Evolutionary conservation across 1,140 invertebrate genomes (phyloP), one percentile per base, ranked within the genome.

Genomic region (Manduca sexta): DNA sequence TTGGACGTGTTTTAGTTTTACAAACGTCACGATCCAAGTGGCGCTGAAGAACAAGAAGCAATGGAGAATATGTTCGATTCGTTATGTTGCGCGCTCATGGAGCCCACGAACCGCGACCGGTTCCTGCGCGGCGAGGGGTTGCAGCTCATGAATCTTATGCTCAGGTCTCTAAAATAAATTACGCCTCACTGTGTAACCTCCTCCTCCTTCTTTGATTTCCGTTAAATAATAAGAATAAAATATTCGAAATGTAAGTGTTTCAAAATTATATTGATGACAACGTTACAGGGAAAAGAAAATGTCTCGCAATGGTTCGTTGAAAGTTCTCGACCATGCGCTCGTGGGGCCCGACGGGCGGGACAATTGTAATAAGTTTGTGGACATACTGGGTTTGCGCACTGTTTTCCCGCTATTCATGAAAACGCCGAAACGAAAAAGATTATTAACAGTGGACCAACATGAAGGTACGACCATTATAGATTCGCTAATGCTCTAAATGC

Each of bases 321-420:
- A 99, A 87, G 97, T 99, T 7, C 86, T 99, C 1, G 95, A 98
- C 87, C 96, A 99, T 87, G 96, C 97, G 11, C 94, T 99, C 89
- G 94, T 93, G 33, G 97, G 97, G 3, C 88, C 91, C 1, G 96
- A 99, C 76, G 97, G 97, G 4, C 92, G 90, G 67, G 96, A 99
- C 58, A 98, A 98, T 75, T 98, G 97, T 74, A 97, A 97, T 71
- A 99, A 99, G 84, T 98, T 99, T 87, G 95, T 99, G 0, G 98
- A 99, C 75, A 99, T 99, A 64, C 89, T 99, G 1, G 98, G 98
- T 0, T 88, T 99, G 6, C 87, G 97, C 21, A 98, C 96, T 1
- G 94, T 99, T 44, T 99, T 99, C 86, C 98, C 98, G 1, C 85
- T 99, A 0, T 99, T 99, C 73, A 99, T 99, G 98, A 98, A 98